These are phyloP conservation scores for Urocyon cinereoargenteus DNA, from an alignment of 2,797 vertebrate genomes.

Conservation along the genomic window DNA sequence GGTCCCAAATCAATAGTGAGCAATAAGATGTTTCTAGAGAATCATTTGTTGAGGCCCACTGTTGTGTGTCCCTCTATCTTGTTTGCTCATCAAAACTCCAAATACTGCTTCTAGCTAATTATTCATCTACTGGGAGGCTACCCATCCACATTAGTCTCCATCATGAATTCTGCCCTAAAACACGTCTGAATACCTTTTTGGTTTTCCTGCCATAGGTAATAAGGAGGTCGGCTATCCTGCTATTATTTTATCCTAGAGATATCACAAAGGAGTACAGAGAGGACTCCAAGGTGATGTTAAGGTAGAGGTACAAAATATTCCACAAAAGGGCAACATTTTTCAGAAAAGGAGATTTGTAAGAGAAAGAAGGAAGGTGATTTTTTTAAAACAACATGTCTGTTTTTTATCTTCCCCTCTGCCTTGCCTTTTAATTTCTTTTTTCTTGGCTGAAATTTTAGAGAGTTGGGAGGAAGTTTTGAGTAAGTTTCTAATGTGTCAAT, in stretches of 20 bases:
- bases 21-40: not conserved
- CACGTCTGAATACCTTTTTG: not conserved
- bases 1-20: not conserved
- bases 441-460: conserved; percentile 71
- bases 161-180: not conserved
- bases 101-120: not conserved
- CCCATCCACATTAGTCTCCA: not conserved
- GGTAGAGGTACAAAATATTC: not conserved
- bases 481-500: conserved; percentile 63
- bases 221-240: not conserved
- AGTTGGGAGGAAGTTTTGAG: conserved; percentile 64
- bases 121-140: not conserved
- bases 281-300: not conserved
- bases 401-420: conserved; percentile 34
- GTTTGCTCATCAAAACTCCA: not conserved
- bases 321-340: not conserved
- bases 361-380: conserved; percentile 28
- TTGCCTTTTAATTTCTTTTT: conserved; percentile 52
- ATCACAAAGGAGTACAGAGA: not conserved
- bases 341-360: conserved; percentile 24
- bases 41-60: not conserved
- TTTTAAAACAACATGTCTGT: not conserved
- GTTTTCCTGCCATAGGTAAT: not conserved
- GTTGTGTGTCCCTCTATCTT: not conserved
- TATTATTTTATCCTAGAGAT: not conserved